Conservation (phyloP, 2,888 invertebrate species). For the Synergus itoensis region DNA sequence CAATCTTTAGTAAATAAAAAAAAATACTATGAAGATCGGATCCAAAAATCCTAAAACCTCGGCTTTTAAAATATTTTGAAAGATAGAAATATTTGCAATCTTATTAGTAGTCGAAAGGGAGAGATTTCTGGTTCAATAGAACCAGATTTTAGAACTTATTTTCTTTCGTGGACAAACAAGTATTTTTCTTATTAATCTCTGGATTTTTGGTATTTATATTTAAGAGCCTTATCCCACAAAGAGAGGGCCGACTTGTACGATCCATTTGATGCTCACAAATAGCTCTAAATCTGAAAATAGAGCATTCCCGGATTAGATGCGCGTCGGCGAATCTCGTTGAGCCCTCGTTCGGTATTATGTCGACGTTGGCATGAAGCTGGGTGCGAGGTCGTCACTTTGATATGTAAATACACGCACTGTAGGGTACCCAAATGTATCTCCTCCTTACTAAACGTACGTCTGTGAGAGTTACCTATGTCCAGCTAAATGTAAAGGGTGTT, state of each 20-base stretch:
- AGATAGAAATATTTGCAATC: too few species aligned
- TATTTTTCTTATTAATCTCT: background rate
- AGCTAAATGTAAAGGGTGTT: conserved; percentile 19
- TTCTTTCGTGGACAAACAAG: background rate
- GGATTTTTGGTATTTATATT: background rate
- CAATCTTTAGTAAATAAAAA: background rate
- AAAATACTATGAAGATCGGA: background rate
- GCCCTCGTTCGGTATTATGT: conserved; percentile 52
- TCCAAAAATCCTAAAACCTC: too few species aligned
- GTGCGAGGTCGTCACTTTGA: conserved; percentile 73
- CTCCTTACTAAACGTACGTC: conserved; percentile 43
- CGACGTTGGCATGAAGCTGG: conserved; percentile 50
- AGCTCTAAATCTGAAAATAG: conserved; percentile 58
- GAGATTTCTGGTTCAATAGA: too few species aligned
- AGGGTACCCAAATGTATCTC: conserved; percentile 60
- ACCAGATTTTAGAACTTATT: too few species aligned
- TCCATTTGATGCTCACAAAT: conserved; percentile 44
- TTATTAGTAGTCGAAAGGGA: too few species aligned
- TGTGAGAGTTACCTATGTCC: conserved; percentile 19
- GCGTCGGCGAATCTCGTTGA: conserved; percentile 48
- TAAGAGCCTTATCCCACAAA: background rate
- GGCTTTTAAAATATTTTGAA: too few species aligned
- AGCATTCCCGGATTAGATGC: conserved; percentile 58
- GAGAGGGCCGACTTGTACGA: background rate
- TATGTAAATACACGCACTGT: conserved; percentile 76